Evolutionary conservation across 1,140 invertebrate species (phyloP), one percentile per base, ranked within the genome.

Genomic region (Drosophila leontia): DNA sequence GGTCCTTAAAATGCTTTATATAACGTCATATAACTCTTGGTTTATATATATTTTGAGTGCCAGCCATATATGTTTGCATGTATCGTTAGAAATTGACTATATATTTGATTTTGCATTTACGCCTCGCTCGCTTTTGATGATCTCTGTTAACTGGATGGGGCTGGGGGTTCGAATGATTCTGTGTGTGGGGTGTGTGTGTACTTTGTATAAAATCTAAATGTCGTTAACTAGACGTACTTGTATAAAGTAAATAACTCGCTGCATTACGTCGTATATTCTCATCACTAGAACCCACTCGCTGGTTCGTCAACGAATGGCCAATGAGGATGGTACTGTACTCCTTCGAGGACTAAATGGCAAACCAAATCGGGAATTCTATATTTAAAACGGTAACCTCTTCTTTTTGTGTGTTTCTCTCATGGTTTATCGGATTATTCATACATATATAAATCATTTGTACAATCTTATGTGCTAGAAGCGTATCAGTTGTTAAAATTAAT

Each of bases 401-500:
- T n/a, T 39, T 23, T 50, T 37, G 39, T 65, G 53, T 53, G 26
- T 48, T 47, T 60, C 6, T 32, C 51, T 69, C 35, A 41, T 58
- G 39, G 35, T 58, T 48, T 48, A 35, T 59, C 67, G 68, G 41
- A 72, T 72, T 72, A 72, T 67, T 65, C 55, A 53, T 76, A 37
- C 51, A 29, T 51, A 39, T 55, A 75, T 82, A 86, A 86, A 87
- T 86, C 53, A 82, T 87, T 88, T 88, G 81, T 88, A 90, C 84
- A 88, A 87, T 88, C 84, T 88, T 88, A 88, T 90, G 81, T 88
- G 85, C 84, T 88, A 88, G 74, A 88, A 88, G 84, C 84, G 84
- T 88, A 88, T 88, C 84, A 81, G 84, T 88, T 88, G 80, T 88
- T 90, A 88, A 88, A 88, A 90, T 88, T 90, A 87, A 87, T 84